Evolutionary conservation across 2,797 vertebrate species (phyloP).

Genomic region (Tapirus indicus): DNA sequence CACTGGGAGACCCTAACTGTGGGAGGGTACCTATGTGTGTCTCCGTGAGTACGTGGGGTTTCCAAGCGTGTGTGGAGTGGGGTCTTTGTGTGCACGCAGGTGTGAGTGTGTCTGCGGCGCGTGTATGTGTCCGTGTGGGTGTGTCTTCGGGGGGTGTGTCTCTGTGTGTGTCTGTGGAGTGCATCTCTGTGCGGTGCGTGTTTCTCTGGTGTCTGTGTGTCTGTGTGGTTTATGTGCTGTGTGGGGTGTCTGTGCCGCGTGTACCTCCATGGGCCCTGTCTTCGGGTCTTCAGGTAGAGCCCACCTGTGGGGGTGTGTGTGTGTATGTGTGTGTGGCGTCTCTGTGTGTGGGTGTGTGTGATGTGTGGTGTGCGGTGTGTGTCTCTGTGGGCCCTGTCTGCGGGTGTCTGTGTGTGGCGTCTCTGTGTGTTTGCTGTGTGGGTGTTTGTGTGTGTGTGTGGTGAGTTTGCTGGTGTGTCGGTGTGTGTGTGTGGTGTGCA

Average conservation of each 20-base stretch:
- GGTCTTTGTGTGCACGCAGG: background rate
- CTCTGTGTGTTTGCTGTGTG: background rate
- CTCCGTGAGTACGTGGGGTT: background rate
- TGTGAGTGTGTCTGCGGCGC: background rate
- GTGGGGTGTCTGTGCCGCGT: background rate
- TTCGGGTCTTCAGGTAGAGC: too few species aligned
- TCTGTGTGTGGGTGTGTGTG: background rate
- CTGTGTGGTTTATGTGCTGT: too few species aligned
- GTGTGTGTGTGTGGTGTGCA: background rate
- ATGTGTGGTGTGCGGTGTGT: background rate
- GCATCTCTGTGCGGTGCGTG: background rate
- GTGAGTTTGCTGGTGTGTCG: too few species aligned
- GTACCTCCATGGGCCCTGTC: too few species aligned
- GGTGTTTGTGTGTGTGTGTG: background rate
- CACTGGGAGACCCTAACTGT: background rate
- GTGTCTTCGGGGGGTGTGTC: background rate
- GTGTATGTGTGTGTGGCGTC: background rate
- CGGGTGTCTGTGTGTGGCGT: accelerated
- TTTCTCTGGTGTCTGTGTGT: background rate
- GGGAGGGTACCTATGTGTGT: background rate
- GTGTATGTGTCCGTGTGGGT: too few species aligned
- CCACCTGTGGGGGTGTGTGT: background rate
- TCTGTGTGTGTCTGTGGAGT: background rate
- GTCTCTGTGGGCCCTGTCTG: too few species aligned
- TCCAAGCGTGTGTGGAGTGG: background rate